Percentiles rank a stretch among this genome's conserved stretches.
phyloP scores from a whole-genome alignment of 2,888 invertebrate species.

The Caenorhabditis sinica region DNA sequence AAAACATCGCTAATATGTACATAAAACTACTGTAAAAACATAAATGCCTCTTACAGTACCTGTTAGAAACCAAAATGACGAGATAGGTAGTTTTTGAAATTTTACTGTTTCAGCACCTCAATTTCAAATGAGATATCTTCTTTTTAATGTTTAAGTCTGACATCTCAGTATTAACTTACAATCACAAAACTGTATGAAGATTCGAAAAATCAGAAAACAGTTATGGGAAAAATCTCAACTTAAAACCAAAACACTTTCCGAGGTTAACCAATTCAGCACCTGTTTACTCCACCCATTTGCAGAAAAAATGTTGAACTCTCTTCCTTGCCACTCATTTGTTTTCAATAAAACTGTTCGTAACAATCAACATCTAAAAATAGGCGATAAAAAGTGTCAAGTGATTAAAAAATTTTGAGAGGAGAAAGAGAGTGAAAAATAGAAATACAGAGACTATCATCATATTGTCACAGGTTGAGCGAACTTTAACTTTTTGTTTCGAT shows the following conservation, averaged over 20 bases:
- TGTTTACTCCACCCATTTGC: background rate
- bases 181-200: background rate
- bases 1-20: no score
- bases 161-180: no score
- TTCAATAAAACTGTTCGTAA: background rate
- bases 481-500: constrained; percentile 37
- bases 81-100: no score
- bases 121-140: no score
- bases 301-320: constrained; percentile 2
- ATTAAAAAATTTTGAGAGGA: background rate
- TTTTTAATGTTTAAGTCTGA: no score
- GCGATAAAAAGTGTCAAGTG: constrained; percentile 10
- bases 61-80: no score
- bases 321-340: background rate
- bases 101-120: no score
- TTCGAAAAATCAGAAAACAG: background rate
- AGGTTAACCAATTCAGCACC: background rate
- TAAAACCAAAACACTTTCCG: background rate
- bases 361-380: constrained; percentile 28
- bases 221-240: background rate
- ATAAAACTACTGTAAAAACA: no score
- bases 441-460: constrained; percentile 15
- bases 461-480: constrained; percentile 39
- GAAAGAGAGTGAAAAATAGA: constrained; percentile 5
- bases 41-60: no score